phyloP scores from a whole-genome alignment of 2,888 invertebrate genomes.

The Sphaeridia pumilis region DNA sequence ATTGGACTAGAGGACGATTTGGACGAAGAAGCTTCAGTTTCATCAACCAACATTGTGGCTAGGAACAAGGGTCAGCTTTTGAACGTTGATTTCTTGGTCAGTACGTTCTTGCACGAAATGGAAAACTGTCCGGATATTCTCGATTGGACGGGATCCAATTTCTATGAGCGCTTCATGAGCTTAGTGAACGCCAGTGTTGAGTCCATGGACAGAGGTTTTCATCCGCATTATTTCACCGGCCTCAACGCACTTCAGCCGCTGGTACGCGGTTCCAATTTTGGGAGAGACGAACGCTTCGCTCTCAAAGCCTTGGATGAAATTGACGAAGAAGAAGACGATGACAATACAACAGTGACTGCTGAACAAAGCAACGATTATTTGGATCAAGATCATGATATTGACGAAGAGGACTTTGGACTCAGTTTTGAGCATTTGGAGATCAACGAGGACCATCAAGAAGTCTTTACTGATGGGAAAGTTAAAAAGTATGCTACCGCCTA shows the following conservation, averaged over 20 bases:
- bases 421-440: constrained; percentile 29
- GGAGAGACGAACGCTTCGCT: constrained; percentile 15
- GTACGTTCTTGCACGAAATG: constrained; percentile 30
- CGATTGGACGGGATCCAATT: constrained; percentile 31
- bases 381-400: constrained; percentile 26
- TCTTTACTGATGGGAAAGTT: not conserved
- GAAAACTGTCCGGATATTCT: constrained; percentile 25
- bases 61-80: constrained; percentile 3
- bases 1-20: constrained; percentile 21
- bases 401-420: constrained; percentile 31
- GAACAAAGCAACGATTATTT: constrained; percentile 25
- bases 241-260: constrained; percentile 28
- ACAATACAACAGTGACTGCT: constrained; percentile 5
- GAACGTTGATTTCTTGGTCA: constrained; percentile 21
- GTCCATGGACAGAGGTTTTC: constrained; percentile 29
- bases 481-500: constrained; percentile 17
- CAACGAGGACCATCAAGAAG: constrained; percentile 3
- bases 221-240: constrained; percentile 31
- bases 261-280: constrained; percentile 17
- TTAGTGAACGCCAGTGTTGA: constrained; percentile 25
- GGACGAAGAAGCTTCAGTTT: not conserved
- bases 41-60: no score
- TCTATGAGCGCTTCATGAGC: constrained; percentile 24
- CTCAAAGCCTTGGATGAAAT: constrained; percentile 26
- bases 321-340: constrained; percentile 18